These are phyloP conservation scores for Toxotes lorentzi DNA, from an alignment of 2,797 vertebrate genomes.

Conservation along the genomic window DNA sequence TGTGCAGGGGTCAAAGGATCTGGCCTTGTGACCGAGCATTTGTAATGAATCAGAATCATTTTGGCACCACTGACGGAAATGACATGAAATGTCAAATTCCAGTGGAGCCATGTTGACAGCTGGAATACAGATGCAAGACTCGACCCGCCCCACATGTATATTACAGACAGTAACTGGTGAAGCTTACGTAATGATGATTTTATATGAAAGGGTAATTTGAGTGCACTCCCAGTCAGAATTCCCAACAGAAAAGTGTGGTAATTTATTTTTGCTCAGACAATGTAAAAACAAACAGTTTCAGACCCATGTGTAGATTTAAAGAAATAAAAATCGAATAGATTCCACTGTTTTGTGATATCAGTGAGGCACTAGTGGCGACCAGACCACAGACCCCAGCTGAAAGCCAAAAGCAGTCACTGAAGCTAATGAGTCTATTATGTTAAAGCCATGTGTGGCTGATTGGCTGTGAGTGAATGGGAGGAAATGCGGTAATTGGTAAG, in stretches of 20 bases:
- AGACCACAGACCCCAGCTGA: background rate
- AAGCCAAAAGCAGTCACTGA: background rate
- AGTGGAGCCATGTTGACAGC: slow-evolving; percentile 6
- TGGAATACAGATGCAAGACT: slow-evolving; percentile 11
- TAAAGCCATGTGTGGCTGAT: slow-evolving; percentile 38
- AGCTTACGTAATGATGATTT: background rate
- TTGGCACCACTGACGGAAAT: slow-evolving; percentile 15
- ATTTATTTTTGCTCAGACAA: too few relatives aligned
- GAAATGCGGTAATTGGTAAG: slow-evolving; percentile 48
- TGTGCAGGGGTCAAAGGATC: slow-evolving; percentile 30
- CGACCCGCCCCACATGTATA: too few relatives aligned
- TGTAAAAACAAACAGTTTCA: too few relatives aligned
- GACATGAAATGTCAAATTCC: slow-evolving; percentile 63
- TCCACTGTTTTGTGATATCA: background rate
- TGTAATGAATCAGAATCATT: slow-evolving; percentile 39
- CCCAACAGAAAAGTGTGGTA: too few relatives aligned
- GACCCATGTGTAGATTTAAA: background rate
- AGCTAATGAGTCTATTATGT: slow-evolving; percentile 23
- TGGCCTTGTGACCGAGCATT: slow-evolving; percentile 22
- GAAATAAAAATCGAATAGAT: background rate
- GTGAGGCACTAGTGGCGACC: background rate
- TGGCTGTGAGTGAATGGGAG: slow-evolving; percentile 18
- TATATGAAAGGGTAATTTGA: background rate
- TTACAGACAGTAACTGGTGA: too few relatives aligned
- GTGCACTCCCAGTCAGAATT: background rate